A percentile compares a stretch with the other conserved stretches of the same genome.
Conservation (phyloP, 2,888 invertebrate species). For the Chirona hameri region DNA sequence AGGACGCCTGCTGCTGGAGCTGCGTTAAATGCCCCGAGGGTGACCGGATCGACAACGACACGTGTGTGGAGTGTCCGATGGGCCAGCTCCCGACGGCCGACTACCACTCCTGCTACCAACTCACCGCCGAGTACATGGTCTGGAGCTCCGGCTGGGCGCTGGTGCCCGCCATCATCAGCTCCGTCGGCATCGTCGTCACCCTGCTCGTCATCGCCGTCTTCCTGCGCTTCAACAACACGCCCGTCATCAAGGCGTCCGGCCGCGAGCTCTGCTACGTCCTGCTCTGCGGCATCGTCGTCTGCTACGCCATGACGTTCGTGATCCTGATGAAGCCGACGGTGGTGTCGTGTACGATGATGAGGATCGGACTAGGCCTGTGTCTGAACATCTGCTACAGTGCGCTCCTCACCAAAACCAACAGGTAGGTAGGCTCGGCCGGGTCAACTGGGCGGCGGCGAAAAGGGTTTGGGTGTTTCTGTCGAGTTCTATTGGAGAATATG, state of each 20-base stretch:
- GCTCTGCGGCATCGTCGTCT: slow-evolving; percentile 63
- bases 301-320: slow-evolving; percentile 67
- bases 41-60: slow-evolving; percentile 59
- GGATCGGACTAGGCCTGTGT: slow-evolving; percentile 66
- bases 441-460: no score
- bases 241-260: slow-evolving; percentile 73
- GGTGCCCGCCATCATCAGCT: slow-evolving; percentile 41
- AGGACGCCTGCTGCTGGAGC: slow-evolving; percentile 66
- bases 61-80: slow-evolving; percentile 56
- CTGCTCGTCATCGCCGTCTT: slow-evolving; percentile 62
- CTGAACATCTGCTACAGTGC: slow-evolving; percentile 71
- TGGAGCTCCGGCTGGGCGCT: slow-evolving; percentile 62
- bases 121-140: slow-evolving; percentile 58
- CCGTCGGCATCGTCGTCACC: slow-evolving; percentile 59
- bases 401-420: slow-evolving; percentile 69
- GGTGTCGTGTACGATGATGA: slow-evolving; percentile 60
- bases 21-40: slow-evolving; percentile 63
- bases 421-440: background rate
- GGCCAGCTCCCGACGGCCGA: slow-evolving; percentile 55
- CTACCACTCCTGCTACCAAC: slow-evolving; percentile 53
- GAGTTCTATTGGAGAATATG: no score
- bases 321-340: slow-evolving; percentile 64
- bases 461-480: no score
- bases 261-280: slow-evolving; percentile 72
- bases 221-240: slow-evolving; percentile 59